Base-by-base conservation (phyloP, 2,888 invertebrate genomes). In the Mystacides longicornis region DNA sequence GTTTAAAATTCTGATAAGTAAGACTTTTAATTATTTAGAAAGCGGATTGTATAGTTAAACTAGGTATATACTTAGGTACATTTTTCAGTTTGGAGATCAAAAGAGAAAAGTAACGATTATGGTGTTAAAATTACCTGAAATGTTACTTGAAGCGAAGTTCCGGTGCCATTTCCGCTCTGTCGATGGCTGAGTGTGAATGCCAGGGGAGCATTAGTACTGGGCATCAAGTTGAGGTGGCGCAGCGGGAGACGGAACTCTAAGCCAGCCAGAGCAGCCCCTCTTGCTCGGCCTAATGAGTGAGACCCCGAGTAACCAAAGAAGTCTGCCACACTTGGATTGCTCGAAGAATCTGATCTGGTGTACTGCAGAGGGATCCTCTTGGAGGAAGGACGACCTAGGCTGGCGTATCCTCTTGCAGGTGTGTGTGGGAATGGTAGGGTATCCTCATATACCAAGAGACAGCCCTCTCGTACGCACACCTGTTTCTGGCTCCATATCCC, bases 361-460 rank as follows among this genome's bases (percentile, higher is more conserved):
- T 68, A 61, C 62, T 72, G 72, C 2, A 73, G 69, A 61, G 75
- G 69, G 2, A 74, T 75, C 56, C 74, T 68, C 23, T 74, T 64
- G 21, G 75, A 74, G 19, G 74, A 71, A 27, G 75, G 64, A 16
- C 76, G 67, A 18, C 77, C 77, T 64, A 76, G 66, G 48, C 77
- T 75, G 53, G 75, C 76, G 52, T 76, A 75, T n/a, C 75, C 69
- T 73, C 76, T 75, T 31, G 71, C 76, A 54, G 72, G 70, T 61
- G 77, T 67, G 63, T 75, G 73, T 16, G 74, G 75, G 53, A 70
- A 65, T 14, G 71, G 23, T 16, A 51, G 56, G 19, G 33, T 60
- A 4, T 56, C 49, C 1, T 55, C 55, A 49, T 60, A 60, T 47
- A 62, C 59, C 48, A 62, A 54, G 47, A 62, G 58, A 9, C 51